Percentiles rank a stretch among this genome's conserved stretches.
Evolutionary conservation across 2,113 vertebrate species (phyloP).

Genomic region (Cynoglossus semilaevis): DNA sequence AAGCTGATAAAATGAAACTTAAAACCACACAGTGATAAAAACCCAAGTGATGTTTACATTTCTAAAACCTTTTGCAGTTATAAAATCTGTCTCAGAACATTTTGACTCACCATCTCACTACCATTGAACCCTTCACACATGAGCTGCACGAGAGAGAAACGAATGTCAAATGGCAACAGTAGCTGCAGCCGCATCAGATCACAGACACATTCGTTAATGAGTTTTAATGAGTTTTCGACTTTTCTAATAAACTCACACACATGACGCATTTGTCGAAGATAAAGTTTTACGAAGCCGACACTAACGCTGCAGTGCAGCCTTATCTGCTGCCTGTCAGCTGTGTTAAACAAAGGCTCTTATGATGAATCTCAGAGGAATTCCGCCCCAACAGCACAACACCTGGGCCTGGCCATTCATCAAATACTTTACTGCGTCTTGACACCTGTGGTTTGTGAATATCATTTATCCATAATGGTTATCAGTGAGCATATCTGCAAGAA

Average conservation of each 20-base stretch:
- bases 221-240: slow-evolving; percentile 11
- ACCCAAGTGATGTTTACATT: too few species aligned
- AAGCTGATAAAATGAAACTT: too few species aligned
- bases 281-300: background rate
- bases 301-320: slow-evolving; percentile 59
- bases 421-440: slow-evolving; percentile 66
- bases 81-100: too few species aligned
- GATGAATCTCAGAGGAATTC: slow-evolving; percentile 84
- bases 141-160: too few species aligned
- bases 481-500: slow-evolving; percentile 44
- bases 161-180: too few species aligned
- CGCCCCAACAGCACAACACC: slow-evolving; percentile 85
- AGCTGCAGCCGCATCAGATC: slow-evolving; percentile 16
- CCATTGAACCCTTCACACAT: too few species aligned
- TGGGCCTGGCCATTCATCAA: slow-evolving; percentile 77
- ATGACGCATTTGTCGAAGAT: slow-evolving; percentile 1
- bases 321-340: slow-evolving; percentile 73
- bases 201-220: slow-evolving; percentile 7
- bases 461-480: slow-evolving; percentile 63
- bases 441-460: slow-evolving; percentile 62
- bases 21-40: too few species aligned
- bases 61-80: too few species aligned
- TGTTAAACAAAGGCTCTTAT: slow-evolving; percentile 84
- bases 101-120: too few species aligned
- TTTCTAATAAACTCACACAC: slow-evolving; percentile 15